phyloP scores from a whole-genome alignment of 2,888 invertebrate genomes.

The Parnassius smintheus region DNA sequence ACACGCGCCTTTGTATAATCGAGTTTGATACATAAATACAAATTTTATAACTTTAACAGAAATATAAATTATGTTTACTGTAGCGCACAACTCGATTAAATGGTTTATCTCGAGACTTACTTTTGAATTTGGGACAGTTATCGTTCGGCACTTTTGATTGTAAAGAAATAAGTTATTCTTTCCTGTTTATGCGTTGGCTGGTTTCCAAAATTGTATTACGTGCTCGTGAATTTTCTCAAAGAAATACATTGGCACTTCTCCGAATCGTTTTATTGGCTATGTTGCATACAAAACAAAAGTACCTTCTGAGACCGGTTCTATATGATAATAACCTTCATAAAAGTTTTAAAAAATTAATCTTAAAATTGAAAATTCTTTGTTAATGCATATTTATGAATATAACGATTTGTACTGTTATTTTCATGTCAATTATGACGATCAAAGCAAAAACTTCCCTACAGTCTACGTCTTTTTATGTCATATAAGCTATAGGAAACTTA shows the following conservation, averaged over 20 bases:
- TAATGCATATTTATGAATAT: too few species aligned
- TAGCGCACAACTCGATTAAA: conserved; percentile 6
- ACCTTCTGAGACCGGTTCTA: not conserved
- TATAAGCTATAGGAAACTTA: too few species aligned
- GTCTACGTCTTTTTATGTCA: too few species aligned
- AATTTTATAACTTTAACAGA: not conserved
- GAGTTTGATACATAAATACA: conserved; percentile 1
- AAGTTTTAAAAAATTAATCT: too few species aligned
- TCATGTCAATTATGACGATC: too few species aligned
- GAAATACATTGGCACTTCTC: conserved; percentile 27
- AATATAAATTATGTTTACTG: not conserved
- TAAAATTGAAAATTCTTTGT: too few species aligned
- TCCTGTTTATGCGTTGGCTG: conserved; percentile 16
- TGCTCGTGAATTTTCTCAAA: conserved; percentile 19
- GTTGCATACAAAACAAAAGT: conserved; percentile 15
- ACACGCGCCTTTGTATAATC: not conserved
- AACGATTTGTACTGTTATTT: too few species aligned
- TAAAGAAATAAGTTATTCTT: conserved; percentile 14
- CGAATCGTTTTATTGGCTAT: conserved; percentile 6
- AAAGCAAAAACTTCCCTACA: too few species aligned
- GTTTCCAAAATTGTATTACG: conserved; percentile 18
- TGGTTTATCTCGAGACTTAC: not conserved
- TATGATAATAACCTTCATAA: too few species aligned
- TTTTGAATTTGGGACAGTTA: conserved; percentile 2
- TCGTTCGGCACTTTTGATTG: conserved; percentile 9